phyloP scores from a whole-genome alignment of 1,140 invertebrate genomes.

The Schlechtendalia chinensis region DNA sequence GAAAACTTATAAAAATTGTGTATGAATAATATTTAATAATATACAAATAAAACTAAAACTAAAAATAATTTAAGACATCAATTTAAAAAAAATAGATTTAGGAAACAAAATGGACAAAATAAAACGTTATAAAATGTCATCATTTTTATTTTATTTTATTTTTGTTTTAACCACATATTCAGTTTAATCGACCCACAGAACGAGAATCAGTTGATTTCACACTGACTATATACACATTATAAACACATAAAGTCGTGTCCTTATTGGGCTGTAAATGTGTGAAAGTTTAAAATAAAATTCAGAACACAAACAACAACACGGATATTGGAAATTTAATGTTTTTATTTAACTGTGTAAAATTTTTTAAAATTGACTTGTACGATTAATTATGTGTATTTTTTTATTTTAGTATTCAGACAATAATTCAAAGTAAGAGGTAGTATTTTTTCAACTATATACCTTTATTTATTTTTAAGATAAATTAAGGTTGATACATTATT shows the following conservation, averaged over 20 bases:
- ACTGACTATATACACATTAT: not conserved
- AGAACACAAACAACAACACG: not conserved
- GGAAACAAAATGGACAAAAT: too few relatives aligned
- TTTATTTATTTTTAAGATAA: too few relatives aligned
- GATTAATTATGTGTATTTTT: too few relatives aligned
- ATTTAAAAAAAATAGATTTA: too few relatives aligned
- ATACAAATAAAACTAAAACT: too few relatives aligned
- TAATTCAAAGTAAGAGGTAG: too few relatives aligned
- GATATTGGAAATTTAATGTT: not conserved
- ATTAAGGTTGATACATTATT: too few relatives aligned
- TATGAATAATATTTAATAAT: too few relatives aligned
- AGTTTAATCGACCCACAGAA: not conserved
- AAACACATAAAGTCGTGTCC: constrained; percentile 24
- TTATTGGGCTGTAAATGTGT: constrained; percentile 11
- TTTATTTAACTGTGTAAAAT: not conserved
- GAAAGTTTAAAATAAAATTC: constrained; percentile 26
- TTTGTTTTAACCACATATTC: not conserved
- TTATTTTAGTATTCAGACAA: too few relatives aligned
- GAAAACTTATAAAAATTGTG: too few relatives aligned
- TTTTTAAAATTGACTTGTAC: not conserved
- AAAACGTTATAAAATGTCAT: not conserved
- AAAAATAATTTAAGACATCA: too few relatives aligned
- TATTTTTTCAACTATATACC: too few relatives aligned
- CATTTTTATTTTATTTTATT: not conserved
- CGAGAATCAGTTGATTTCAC: not conserved